phyloP scores from a whole-genome alignment of 1,140 invertebrate species.

The Muscidifurax raptorellus region DNA sequence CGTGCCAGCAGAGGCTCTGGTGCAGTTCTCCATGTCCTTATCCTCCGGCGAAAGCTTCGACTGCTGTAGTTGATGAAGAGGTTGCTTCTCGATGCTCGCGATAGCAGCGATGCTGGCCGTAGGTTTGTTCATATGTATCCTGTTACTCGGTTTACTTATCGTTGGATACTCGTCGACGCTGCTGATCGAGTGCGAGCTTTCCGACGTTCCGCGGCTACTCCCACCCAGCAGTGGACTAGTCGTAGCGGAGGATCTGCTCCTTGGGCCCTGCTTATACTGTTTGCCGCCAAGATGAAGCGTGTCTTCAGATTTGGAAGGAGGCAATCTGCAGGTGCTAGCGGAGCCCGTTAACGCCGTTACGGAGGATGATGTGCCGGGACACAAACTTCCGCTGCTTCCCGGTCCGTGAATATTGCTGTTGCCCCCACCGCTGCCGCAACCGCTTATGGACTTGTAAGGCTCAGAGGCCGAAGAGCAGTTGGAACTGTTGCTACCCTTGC shows the following conservation, averaged over 20 bases:
- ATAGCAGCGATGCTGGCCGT: constrained; percentile 70
- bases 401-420: constrained; percentile 17
- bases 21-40: neutral
- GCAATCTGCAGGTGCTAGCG: constrained; percentile 71
- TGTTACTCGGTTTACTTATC: constrained; percentile 55
- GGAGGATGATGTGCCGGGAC: neutral
- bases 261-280: constrained; percentile 76
- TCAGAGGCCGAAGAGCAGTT: constrained; percentile 67
- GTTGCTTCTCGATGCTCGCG: constrained; percentile 49
- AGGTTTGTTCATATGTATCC: constrained; percentile 58
- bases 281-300: constrained; percentile 77
- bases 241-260: constrained; percentile 77
- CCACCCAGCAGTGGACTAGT: constrained; percentile 80
- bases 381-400: constrained; percentile 67
- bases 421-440: constrained; percentile 53
- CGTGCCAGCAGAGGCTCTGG: constrained; percentile 60
- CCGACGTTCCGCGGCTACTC: constrained; percentile 74
- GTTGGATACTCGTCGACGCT: constrained; percentile 72
- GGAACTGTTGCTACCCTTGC: constrained; percentile 69
- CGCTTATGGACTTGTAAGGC: constrained; percentile 40
- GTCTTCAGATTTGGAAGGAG: constrained; percentile 87
- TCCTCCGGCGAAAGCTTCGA: neutral
- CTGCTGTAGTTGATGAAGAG: neutral
- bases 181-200: constrained; percentile 79
- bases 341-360: constrained; percentile 35